Evolutionary conservation across 2,888 invertebrate genomes (phyloP).

Genomic region (Elmis aenea): DNA sequence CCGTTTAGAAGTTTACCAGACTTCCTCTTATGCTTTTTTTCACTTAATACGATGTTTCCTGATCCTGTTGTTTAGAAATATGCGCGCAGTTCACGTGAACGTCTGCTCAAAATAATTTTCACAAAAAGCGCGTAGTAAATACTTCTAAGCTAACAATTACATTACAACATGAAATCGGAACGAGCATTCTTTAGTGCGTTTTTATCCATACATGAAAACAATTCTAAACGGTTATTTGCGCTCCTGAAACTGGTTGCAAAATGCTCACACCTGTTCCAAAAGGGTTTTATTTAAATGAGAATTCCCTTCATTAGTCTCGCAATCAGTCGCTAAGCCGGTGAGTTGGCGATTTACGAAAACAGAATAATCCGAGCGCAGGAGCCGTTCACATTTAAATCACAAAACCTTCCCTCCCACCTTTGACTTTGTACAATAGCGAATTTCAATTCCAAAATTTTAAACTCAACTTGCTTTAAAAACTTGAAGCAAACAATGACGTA

Average conservation of each 20-base stretch:
- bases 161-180: too few species aligned
- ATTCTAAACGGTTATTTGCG: constrained; percentile 8
- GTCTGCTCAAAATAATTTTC: constrained; percentile 13
- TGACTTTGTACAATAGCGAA: constrained; percentile 9
- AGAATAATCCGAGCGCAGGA: constrained; percentile 19
- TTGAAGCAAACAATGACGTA: too few species aligned
- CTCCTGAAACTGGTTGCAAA: constrained; percentile 18
- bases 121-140: too few species aligned
- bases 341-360: constrained; percentile 20
- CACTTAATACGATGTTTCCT: constrained; percentile 32
- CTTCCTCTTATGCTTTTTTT: constrained; percentile 30
- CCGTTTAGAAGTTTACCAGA: constrained; percentile 32
- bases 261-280: constrained; percentile 22
- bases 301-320: constrained; percentile 23
- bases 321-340: constrained; percentile 24
- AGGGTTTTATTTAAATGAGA: constrained; percentile 24
- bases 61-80: constrained; percentile 31
- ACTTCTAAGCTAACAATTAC: too few species aligned
- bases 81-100: constrained; percentile 16
- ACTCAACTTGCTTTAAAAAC: too few species aligned
- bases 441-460: too few species aligned
- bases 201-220: too few species aligned
- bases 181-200: too few species aligned
- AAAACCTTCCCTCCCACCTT: constrained; percentile 12
- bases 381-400: constrained; percentile 16